These are phyloP conservation scores for Pollimyrus isidori DNA, from an alignment of 2,113 vertebrate genomes.

Conservation along the genomic window DNA sequence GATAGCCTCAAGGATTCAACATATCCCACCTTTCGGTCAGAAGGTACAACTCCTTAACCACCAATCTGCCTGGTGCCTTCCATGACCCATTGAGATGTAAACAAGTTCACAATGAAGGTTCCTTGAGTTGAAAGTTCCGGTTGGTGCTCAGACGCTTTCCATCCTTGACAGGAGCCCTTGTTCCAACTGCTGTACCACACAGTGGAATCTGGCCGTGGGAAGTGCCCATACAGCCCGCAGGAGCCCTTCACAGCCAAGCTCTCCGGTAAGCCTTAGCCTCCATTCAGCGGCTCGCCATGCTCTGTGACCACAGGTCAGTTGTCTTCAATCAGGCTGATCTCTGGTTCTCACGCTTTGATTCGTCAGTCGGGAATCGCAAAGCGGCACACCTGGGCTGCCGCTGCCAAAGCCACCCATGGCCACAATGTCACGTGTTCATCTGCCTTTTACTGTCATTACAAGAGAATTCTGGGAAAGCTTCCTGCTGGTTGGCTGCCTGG, in stretches of 20 bases:
- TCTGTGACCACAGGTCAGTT: not conserved
- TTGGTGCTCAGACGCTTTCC: not conserved
- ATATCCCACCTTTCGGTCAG: not conserved
- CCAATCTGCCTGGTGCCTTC: not conserved
- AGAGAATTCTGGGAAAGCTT: not conserved
- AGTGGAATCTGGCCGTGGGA: constrained; percentile 68
- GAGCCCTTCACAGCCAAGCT: constrained; percentile 67
- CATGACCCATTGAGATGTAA: not conserved
- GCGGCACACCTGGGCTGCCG: not conserved
- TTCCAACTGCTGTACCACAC: constrained; percentile 48
- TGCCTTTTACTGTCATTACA: not conserved
- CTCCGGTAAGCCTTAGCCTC: constrained; percentile 52
- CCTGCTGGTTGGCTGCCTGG: not conserved
- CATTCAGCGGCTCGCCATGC: not conserved
- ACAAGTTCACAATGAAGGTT: not conserved
- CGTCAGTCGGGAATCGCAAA: not conserved
- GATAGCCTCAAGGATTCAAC: not conserved
- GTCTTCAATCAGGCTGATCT: not conserved
- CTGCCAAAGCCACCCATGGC: not conserved
- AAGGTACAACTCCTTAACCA: not conserved
- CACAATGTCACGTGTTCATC: not conserved
- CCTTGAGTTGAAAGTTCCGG: not conserved
- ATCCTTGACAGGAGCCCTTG: constrained; percentile 41
- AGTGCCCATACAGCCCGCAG: constrained; percentile 73
- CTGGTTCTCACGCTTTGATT: not conserved